Conservation (phyloP, 2,797 vertebrate genomes). For the Jordanella pulchra region DNA sequence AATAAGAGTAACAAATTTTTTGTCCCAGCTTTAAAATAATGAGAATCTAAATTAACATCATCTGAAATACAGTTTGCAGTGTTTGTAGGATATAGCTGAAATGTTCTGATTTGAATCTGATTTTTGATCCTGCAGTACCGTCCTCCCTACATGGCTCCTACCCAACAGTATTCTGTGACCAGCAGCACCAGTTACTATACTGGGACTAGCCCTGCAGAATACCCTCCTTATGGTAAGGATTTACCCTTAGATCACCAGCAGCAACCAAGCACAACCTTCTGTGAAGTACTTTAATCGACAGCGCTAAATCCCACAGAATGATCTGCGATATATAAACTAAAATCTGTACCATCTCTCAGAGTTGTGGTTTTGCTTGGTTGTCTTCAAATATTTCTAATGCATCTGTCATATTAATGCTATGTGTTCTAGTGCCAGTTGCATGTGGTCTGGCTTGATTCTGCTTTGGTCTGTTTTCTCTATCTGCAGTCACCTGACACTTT, state of each 20-base stretch:
- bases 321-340: background rate
- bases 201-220: slow-evolving; percentile 92
- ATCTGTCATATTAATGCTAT: slow-evolving; percentile 45
- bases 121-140: slow-evolving; percentile 77
- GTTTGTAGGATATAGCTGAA: background rate
- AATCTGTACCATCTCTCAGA: background rate
- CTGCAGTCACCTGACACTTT: slow-evolving; percentile 72
- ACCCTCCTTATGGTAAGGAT: slow-evolving; percentile 87
- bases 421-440: slow-evolving; percentile 55
- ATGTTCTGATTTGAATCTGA: slow-evolving; percentile 10
- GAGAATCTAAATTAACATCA: too few species aligned
- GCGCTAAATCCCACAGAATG: background rate
- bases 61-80: background rate
- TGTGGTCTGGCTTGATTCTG: slow-evolving; percentile 68
- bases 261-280: slow-evolving; percentile 58
- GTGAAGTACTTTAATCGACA: background rate
- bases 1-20: too few species aligned
- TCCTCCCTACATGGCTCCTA: slow-evolving; percentile 87
- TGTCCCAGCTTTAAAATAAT: too few species aligned
- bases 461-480: slow-evolving; percentile 70
- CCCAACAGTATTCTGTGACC: slow-evolving; percentile 93
- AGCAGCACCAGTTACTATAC: slow-evolving; percentile 89
- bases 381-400: slow-evolving; percentile 23
- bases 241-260: slow-evolving; percentile 4
- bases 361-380: slow-evolving; percentile 57